A percentile compares a stretch with the other conserved stretches of the same genome.
Evolutionary conservation across 2,797 vertebrate genomes (phyloP).

Genomic region (Spinibarbus caldwelli): DNA sequence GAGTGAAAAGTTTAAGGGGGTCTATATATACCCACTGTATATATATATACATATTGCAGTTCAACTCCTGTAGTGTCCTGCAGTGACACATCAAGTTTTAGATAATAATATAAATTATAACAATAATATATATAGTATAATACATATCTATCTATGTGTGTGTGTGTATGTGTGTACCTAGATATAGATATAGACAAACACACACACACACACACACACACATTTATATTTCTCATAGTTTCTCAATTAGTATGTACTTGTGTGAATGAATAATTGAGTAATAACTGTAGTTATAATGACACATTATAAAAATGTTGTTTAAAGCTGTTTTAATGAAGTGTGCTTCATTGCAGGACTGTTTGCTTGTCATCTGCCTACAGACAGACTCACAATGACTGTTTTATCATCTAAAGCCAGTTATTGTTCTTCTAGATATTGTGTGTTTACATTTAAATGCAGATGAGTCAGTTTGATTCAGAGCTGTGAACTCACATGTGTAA

Average conservation of each 20-base stretch:
- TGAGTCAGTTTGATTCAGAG: conserved; percentile 17
- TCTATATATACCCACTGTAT: too few relatives aligned
- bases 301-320: background rate
- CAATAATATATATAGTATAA: too few relatives aligned
- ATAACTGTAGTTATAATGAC: background rate
- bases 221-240: background rate
- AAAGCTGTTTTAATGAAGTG: background rate
- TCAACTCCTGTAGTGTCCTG: too few relatives aligned
- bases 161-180: too few relatives aligned
- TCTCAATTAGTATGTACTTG: background rate
- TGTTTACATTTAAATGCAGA: background rate
- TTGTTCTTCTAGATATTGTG: background rate
- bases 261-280: background rate
- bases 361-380: background rate
- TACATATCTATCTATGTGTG: too few relatives aligned
- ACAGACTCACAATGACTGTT: background rate
- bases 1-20: too few relatives aligned
- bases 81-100: too few relatives aligned
- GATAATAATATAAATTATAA: too few relatives aligned
- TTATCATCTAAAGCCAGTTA: background rate
- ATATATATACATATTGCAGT: too few relatives aligned
- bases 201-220: too few relatives aligned
- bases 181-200: too few relatives aligned
- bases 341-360: background rate
- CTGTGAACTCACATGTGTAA: conserved; percentile 34